Percentiles rank a stretch among this genome's conserved stretches.
Evolutionary conservation across 2,113 vertebrate species (phyloP).

Genomic region (Condylura cristata): DNA sequence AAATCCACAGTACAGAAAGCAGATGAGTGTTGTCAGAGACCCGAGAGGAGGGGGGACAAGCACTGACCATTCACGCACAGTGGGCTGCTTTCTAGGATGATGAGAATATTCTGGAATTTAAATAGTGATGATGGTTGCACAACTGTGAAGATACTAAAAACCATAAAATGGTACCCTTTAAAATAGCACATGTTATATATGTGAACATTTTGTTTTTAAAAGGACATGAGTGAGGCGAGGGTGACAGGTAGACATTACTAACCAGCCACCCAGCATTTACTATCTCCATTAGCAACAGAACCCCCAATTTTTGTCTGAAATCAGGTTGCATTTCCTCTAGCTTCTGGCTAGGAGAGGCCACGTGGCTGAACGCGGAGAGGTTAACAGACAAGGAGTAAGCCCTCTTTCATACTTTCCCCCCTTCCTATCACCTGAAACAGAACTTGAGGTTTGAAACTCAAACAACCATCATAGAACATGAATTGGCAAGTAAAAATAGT

Average conservation of each 20-base stretch:
- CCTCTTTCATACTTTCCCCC: background rate
- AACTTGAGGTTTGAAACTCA: background rate
- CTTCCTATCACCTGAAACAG: background rate
- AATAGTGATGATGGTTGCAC: background rate
- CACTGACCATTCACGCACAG: background rate
- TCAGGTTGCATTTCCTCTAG: background rate
- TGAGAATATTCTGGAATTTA: constrained; percentile 14
- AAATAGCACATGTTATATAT: background rate
- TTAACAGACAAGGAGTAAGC: background rate
- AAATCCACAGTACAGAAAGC: background rate
- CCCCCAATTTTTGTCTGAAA: background rate
- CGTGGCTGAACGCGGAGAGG: no score
- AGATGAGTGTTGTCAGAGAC: background rate
- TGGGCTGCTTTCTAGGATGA: background rate
- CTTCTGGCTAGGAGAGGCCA: background rate
- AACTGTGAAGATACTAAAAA: background rate
- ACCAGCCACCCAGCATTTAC: background rate
- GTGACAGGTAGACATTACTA: background rate
- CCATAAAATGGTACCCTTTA: background rate
- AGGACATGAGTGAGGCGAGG: background rate
- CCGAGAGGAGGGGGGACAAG: background rate
- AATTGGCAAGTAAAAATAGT: background rate
- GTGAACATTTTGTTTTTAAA: background rate
- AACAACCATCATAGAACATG: background rate
- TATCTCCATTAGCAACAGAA: background rate